phyloP scores from a whole-genome alignment of 2,113 vertebrate genomes.

The Petromus typicus region DNA sequence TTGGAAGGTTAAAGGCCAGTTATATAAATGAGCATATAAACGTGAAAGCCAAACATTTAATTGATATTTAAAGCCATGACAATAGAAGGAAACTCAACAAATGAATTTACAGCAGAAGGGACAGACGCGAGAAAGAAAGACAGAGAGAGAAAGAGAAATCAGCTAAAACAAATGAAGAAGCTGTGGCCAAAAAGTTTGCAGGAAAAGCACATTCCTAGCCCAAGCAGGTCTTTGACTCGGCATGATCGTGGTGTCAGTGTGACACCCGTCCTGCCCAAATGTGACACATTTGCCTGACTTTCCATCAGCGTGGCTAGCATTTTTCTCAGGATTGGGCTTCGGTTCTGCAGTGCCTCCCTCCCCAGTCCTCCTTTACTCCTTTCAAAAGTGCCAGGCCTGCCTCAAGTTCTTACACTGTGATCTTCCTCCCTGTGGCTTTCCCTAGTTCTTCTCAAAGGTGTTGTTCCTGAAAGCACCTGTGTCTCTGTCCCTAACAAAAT shows the following conservation, averaged over 20 bases:
- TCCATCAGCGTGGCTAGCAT: background rate
- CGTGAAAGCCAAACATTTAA: background rate
- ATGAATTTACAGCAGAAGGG: background rate
- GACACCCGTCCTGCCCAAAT: background rate
- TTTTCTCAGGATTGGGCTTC: background rate
- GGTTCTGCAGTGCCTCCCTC: background rate
- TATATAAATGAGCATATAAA: background rate
- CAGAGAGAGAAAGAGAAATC: background rate
- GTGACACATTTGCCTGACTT: accelerated
- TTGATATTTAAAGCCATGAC: background rate
- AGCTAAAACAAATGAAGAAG: background rate
- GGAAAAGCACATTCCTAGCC: background rate
- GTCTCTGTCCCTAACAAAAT: background rate
- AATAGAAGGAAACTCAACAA: background rate
- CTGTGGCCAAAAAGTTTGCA: background rate
- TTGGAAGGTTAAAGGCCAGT: background rate
- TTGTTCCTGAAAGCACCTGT: background rate
- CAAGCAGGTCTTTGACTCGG: background rate
- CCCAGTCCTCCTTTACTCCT: background rate
- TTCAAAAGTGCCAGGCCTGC: background rate
- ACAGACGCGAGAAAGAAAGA: background rate
- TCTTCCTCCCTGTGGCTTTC: background rate
- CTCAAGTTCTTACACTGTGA: background rate
- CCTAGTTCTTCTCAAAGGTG: background rate
- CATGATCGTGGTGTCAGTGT: accelerated